Evolutionary conservation across 2,888 invertebrate species (phyloP).

Genomic region (Opisthograptis luteolata): DNA sequence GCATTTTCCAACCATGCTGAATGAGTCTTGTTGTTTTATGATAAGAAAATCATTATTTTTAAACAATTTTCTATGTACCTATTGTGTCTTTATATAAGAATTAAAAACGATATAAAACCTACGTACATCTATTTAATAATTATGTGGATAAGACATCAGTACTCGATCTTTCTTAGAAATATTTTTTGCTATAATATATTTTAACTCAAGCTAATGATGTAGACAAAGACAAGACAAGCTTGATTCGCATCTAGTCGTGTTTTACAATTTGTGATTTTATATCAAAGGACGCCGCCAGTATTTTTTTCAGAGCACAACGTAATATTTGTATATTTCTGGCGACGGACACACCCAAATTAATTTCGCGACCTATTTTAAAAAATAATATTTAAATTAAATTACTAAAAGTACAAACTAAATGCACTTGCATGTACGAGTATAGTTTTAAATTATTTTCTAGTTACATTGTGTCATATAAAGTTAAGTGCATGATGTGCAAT

Average conservation of each 20-base stretch:
- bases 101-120: slow-evolving; percentile 12
- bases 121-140: slow-evolving; percentile 28
- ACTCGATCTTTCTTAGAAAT: slow-evolving; percentile 38
- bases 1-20: slow-evolving; percentile 9
- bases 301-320: too few species aligned
- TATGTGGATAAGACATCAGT: slow-evolving; percentile 55
- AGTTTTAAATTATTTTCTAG: slow-evolving; percentile 30
- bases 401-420: slow-evolving; percentile 3
- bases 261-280: too few species aligned
- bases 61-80: slow-evolving; percentile 26
- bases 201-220: not conserved
- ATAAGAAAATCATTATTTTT: slow-evolving; percentile 15
- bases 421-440: slow-evolving; percentile 10
- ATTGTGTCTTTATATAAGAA: slow-evolving; percentile 29
- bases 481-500: slow-evolving; percentile 11
- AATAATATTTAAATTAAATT: not conserved
- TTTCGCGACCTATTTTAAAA: not conserved
- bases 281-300: too few species aligned
- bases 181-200: slow-evolving; percentile 14
- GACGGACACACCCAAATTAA: too few species aligned
- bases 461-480: slow-evolving; percentile 35
- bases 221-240: not conserved
- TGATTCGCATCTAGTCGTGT: slow-evolving; percentile 8
- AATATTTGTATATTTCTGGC: too few species aligned
- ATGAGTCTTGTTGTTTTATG: slow-evolving; percentile 27